Base-by-base conservation (phyloP, 1,140 invertebrate genomes). In the Schlechtendalia chinensis region DNA sequence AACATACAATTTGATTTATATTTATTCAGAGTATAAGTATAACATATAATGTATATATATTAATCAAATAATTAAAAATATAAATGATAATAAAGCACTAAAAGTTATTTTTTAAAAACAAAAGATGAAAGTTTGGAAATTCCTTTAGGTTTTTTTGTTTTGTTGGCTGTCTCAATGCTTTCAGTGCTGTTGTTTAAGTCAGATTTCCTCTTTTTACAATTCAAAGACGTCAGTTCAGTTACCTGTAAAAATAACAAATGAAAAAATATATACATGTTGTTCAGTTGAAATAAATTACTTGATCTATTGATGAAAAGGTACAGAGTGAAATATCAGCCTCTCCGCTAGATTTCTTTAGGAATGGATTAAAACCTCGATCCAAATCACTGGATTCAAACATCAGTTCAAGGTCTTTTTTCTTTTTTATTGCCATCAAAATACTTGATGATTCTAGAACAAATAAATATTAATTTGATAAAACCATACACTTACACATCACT, bases 61-160 rank as follows among this genome's bases (percentile, higher is more conserved):
- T 3, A 71, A 50, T 71, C 22, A 69, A 1, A 71, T 4, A 71
- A 11, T 24, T 69, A 69, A 8, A 71, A 69, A 14, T 71, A 11
- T 29, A 69, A 67, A 69, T 24, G 0, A 71, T 53, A 19, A n/a
- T n/a, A n/a, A n/a, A n/a, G n/a, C n/a, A n/a, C n/a, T n/a, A n/a
- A n/a, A n/a, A n/a, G n/a, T 77, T 59, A 61, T 79, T 79, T 79
- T n/a, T 79, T 79, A 63, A 79, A 79, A 47, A 79, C 19, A 79
- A 79, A 79, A 29, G 75, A 79, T 61, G 75, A 79, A 27, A 79
- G 11, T 27, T 79, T 79, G 24, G 75, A 79, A 45, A 79, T 58
- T n/a, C 75, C 75, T 79, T 79, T 79, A 17, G 75, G 75, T 63
- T 79, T 79, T 61, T 79, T 79, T 14, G 75, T 24, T 61, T 79